Evolutionary conservation across 1,140 invertebrate genomes (phyloP), one percentile per base, ranked within the genome.

Genomic region (Drosophila pseudoobscura): DNA sequence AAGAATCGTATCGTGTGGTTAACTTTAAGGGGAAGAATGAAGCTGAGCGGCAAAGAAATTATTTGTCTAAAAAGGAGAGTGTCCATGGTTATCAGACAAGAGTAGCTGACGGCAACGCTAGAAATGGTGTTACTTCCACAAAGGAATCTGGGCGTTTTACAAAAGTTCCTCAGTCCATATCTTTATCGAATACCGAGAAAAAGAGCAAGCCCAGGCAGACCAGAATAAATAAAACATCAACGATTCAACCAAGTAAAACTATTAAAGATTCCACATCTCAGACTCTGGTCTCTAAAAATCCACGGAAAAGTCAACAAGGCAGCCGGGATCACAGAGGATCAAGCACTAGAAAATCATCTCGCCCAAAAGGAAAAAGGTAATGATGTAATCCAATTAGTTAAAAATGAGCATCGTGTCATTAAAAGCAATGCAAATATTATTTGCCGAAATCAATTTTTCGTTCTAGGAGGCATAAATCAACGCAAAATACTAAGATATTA

Each of bases 1-100:
- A 96, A 83, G 95, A 96, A 91, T 95, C 95, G 2, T 96, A 95
- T 88, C 94, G 93, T 78, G 93, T 95, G 31, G 89, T 93, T 22
- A 93, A 93, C 71, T 80, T 93, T 29, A 92, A 92, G 75, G 91
- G 92, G 0, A 87, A 83, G n/a, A 26, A 54, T 11, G 75, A 78
- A 0, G 17, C 63, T 2, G 88, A 90, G 9, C 55, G 80, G 5
- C 72, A 80, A 11, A 50, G 69, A 44, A 49, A 51, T 3, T 71
- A 75, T 47, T 59, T 35, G 7, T 69, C 83, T 2, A 88, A 75
- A 31, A 77, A 80, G 8, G 79, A 80, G 11, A 78, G 58, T 89
- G 54, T 79, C 92, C 75, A 77, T n/a, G 68, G 61, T 20, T 68
- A 64, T 31, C 75, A 85, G 2, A 51, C 69, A 11, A 77, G 75